Evolutionary conservation across 37 sponge, comb jelly and placozoan species (phyloP), one percentile per base, ranked within the genome.

Genomic region (Tethya wilhelma): DNA sequence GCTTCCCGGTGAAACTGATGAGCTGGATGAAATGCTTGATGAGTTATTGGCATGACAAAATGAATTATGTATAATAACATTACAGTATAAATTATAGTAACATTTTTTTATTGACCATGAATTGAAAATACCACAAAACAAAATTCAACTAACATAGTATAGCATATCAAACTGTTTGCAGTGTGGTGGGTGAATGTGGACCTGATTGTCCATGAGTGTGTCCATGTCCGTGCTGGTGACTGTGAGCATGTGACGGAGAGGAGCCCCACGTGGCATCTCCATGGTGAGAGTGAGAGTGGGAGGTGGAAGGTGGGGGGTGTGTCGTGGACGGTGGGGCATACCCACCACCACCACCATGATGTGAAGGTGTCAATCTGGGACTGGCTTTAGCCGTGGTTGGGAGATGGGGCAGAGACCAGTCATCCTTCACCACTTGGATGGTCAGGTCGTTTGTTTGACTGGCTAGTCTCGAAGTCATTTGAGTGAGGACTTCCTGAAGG

Each of bases 371-470:
- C 45, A 34, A 43, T 53, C 55, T 44, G 30, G 64, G 69, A 69
- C 69, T 36, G 38, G 69, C n/a, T n/a, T n/a, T n/a, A n/a, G n/a
- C n/a, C 22, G 7, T 14, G 22, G 22, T 32, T 66, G 30, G 53
- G 53, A n/a, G n/a, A n/a, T n/a, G 45, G 9, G 92, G 81, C 7
- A 90, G 44, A 37, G 74, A 81, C 90, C 90, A 89, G 72, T 95
- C 96, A 33, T 95, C 96, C 56, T 95, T 95, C 38, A 84, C 87
- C 57, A 92, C 87, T 62, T 95, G 96, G 6, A 95, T 79, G 12
- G 96, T 95, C 53, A 95, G 90, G 79, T 95, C 89, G 53, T 89
- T 83, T 32, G 92, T 46, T 9, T 92, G 87, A 55, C 87, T 79
- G 39, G 96, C 78, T 57, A 95, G 74, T 0, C 84, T 62, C 22